These are phyloP conservation scores for Syngnathus floridae DNA, from an alignment of 2,113 vertebrate species.

Conservation along the genomic window DNA sequence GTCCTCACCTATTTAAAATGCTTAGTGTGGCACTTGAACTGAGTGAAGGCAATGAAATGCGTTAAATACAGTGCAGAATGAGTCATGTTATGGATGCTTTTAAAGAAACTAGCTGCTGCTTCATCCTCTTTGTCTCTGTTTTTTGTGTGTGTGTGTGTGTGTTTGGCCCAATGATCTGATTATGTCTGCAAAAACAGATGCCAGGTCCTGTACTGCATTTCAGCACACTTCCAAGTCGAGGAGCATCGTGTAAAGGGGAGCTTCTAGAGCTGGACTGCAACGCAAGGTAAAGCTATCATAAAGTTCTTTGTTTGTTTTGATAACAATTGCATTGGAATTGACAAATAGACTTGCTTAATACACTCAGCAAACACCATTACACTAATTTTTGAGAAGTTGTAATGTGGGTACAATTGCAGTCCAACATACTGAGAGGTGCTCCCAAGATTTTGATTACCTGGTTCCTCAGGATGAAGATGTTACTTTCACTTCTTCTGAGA, in stretches of 20 bases:
- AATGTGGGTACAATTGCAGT: neutral
- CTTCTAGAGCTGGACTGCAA: neutral
- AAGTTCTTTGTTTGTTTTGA: neutral
- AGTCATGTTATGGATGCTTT: neutral
- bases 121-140: neutral
- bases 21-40: neutral
- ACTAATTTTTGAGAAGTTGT: neutral
- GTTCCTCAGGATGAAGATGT: slow-evolving; percentile 36
- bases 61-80: neutral
- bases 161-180: neutral
- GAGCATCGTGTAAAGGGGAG: neutral
- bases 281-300: neutral
- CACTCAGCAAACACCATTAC: no score
- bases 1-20: neutral
- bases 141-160: neutral
- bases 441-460: neutral
- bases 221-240: neutral
- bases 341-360: no score
- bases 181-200: slow-evolving; percentile 2
- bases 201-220: neutral
- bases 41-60: neutral
- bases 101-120: neutral
- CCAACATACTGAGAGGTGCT: neutral
- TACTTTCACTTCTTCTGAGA: slow-evolving; percentile 37
- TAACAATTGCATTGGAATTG: neutral